phyloP scores from a whole-genome alignment of 1,140 invertebrate genomes.

The Archegozetes longisetosus region DNA sequence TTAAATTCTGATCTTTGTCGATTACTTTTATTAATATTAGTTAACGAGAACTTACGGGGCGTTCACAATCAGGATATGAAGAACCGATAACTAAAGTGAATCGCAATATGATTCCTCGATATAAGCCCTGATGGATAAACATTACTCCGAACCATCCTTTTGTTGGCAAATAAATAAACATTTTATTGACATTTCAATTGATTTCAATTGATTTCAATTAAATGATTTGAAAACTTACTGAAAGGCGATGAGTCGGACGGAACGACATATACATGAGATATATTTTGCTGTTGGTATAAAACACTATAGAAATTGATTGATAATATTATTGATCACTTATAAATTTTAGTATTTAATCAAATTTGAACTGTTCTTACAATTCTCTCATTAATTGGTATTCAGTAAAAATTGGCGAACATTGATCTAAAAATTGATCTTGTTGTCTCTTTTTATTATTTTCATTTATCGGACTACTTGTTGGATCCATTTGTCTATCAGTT shows the following conservation, averaged over 20 bases:
- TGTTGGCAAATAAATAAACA: slow-evolving; percentile 13
- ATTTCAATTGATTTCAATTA: neutral
- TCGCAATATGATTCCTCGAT: slow-evolving; percentile 71
- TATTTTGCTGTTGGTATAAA: slow-evolving; percentile 61
- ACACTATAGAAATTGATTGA: no score
- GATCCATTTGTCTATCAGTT: no score
- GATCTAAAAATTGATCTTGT: no score
- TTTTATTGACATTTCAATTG: neutral
- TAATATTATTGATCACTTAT: no score
- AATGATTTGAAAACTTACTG: slow-evolving; percentile 24
- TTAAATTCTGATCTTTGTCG: no score
- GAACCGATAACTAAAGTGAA: slow-evolving; percentile 70
- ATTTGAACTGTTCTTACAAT: slow-evolving; percentile 4
- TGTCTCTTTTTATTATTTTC: no score
- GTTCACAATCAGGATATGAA: slow-evolving; percentile 67
- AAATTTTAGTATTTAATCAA: no score
- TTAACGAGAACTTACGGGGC: slow-evolving; percentile 35
- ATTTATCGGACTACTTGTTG: no score
- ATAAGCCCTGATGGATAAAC: slow-evolving; percentile 69
- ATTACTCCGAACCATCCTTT: slow-evolving; percentile 84
- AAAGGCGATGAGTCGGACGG: slow-evolving; percentile 53
- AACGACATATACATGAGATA: slow-evolving; percentile 76
- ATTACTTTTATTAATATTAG: no score
- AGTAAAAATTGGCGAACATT: slow-evolving; percentile 8
- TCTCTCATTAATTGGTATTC: slow-evolving; percentile 15